Base-by-base conservation (phyloP, 2,888 invertebrate species). In the Caenorhabditis zanzibari region DNA sequence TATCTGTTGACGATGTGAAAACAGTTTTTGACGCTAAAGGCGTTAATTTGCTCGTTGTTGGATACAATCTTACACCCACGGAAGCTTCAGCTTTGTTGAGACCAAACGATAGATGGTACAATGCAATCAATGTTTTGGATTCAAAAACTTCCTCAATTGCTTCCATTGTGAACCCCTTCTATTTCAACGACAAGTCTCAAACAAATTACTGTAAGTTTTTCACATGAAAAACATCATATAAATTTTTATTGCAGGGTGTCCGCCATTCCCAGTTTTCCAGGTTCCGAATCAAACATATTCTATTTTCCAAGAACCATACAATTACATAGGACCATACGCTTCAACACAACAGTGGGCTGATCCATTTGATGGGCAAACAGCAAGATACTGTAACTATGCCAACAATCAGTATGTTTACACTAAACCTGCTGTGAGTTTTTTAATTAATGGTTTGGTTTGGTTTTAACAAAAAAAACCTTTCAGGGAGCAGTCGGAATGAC, bases 331-430 rank as follows among this genome's bases (percentile, higher is more conserved):
- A 28, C 66, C 76, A 14, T 38, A 61, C 19, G 58, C 59, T 19
- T 12, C 54, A 3, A 52, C 1, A 2, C 10, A 44, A 14, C 38
- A 61, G 5, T 77, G 76, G 76, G 26, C 14, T 6, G 28, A 22
- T 41, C 24, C 58, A 16, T 69, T 24, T 14, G 16, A 69, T 19
- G 76, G 76, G 16, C 52, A 77, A 24, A 52, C 16, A 0, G 24
- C 14, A 9, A 69, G 76, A 77, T 77, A 77, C 35, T 77, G 76
- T 26, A 61, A 77, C 19, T 77, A 61, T 61, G 76, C 68, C 2
- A 69, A 61, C 24, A 77, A 41, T 22, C 16, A 44, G 12, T 69
- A 77, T 14, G 19, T 19, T 4, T 61, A 52, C 32, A 49, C 5
- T 4, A 52, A 28, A 12, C 68, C 68, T n/a, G 24, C 22, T 12